A percentile compares a stretch with the other conserved stretches of the same genome.
Conservation (phyloP, 1,140 invertebrate genomes). For the Psix sp. region DNA sequence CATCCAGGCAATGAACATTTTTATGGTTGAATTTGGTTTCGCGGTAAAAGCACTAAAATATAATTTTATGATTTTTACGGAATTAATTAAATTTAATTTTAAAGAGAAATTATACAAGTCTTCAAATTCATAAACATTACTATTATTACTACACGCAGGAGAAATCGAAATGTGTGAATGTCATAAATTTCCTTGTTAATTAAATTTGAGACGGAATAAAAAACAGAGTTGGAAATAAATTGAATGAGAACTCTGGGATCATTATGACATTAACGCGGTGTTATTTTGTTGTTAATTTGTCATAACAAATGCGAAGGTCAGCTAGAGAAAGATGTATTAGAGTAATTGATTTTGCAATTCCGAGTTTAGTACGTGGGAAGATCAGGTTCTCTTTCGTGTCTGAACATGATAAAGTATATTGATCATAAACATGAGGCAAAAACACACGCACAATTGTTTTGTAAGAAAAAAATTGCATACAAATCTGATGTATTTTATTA, state of each 20-base stretch:
- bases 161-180: neutral
- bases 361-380: constrained; percentile 44
- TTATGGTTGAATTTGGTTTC: too few relatives aligned
- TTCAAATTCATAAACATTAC: too few relatives aligned
- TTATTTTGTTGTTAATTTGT: constrained; percentile 46
- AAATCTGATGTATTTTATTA: constrained; percentile 7
- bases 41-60: too few relatives aligned
- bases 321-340: constrained; percentile 46
- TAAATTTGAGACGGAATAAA: neutral
- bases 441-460: constrained; percentile 29
- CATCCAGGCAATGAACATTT: too few relatives aligned
- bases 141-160: too few relatives aligned
- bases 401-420: constrained; percentile 45
- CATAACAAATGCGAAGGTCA: constrained; percentile 49
- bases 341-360: constrained; percentile 50
- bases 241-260: constrained; percentile 9
- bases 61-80: too few relatives aligned
- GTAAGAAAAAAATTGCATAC: constrained; percentile 11
- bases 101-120: too few relatives aligned
- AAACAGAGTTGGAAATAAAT: constrained; percentile 4
- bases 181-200: neutral
- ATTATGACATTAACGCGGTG: constrained; percentile 29
- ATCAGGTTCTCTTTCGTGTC: constrained; percentile 48
- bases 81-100: too few relatives aligned
- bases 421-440: constrained; percentile 12